Percentiles rank a stretch among this genome's conserved stretches.
phyloP scores from a whole-genome alignment of 1,140 invertebrate species.

The Lycorma delicatula region DNA sequence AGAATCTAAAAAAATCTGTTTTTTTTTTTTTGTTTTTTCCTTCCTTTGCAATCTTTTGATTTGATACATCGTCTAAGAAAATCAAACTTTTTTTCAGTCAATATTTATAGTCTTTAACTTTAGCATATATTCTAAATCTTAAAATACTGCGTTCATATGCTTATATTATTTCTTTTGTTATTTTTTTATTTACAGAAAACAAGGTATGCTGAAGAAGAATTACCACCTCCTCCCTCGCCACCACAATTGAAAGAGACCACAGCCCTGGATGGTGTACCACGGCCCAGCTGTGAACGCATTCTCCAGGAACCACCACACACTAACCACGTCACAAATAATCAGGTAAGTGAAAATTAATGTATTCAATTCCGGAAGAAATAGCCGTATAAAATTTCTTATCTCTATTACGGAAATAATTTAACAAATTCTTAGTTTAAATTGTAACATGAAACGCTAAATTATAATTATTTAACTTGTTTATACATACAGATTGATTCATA shows the following conservation, averaged over 20 bases:
- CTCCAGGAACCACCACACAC: background rate
- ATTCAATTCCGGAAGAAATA: no score
- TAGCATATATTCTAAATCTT: background rate
- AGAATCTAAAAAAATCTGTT: no score
- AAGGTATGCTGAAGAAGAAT: conserved; percentile 43
- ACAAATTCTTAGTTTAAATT: no score
- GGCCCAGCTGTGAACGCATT: conserved; percentile 17
- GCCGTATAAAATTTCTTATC: no score
- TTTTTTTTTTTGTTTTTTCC: no score
- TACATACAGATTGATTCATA: no score
- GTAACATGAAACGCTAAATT: no score
- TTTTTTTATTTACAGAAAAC: conserved; percentile 43
- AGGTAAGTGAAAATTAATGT: no score
- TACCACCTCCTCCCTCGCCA: conserved; percentile 47
- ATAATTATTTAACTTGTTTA: no score
- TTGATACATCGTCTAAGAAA: no score
- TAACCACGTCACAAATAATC: background rate
- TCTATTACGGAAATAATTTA: no score
- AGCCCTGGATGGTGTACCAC: conserved; percentile 26
- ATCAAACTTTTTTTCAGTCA: background rate
- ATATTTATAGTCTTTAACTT: background rate
- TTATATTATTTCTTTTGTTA: background rate
- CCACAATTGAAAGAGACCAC: conserved; percentile 40
- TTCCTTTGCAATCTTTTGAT: no score
- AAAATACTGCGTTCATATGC: background rate